Conservation (phyloP, 2,113 vertebrate species). For the Melanerpes formicivorus region DNA sequence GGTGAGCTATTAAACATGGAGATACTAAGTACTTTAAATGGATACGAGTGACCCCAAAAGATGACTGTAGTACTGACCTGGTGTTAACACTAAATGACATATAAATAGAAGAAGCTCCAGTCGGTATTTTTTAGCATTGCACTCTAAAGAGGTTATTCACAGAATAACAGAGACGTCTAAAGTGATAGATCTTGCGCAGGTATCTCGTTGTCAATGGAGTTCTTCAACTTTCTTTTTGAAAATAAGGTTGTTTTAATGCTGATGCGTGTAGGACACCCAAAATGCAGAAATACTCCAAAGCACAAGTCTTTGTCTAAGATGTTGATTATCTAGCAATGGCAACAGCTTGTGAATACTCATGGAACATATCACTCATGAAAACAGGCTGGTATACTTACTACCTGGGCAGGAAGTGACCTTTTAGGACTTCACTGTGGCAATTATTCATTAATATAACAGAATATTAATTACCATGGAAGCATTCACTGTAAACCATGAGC, state of each 20-base stretch:
- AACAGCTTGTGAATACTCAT: background rate
- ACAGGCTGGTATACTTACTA: background rate
- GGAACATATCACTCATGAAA: background rate
- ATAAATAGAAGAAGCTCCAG: background rate
- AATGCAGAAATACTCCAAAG: background rate
- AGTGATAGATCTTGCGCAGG: background rate
- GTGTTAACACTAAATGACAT: background rate
- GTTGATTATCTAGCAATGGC: background rate
- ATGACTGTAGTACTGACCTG: background rate
- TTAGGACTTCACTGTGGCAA: slow-evolving; percentile 1
- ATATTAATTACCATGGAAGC: background rate
- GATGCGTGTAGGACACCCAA: background rate
- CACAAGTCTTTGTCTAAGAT: background rate
- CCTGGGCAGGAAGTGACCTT: slow-evolving; percentile 6
- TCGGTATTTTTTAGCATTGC: background rate
- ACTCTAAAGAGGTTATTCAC: background rate
- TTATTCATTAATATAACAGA: slow-evolving; percentile 12
- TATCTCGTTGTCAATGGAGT: background rate
- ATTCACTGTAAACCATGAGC: background rate
- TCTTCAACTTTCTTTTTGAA: background rate
- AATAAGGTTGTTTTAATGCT: background rate
- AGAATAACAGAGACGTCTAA: background rate
- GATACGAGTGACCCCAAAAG: background rate
- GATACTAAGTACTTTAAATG: background rate
- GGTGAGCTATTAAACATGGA: background rate